Conservation (phyloP, 53 echinoderm and acorn worm species). For the Zoroaster sp. region DNA sequence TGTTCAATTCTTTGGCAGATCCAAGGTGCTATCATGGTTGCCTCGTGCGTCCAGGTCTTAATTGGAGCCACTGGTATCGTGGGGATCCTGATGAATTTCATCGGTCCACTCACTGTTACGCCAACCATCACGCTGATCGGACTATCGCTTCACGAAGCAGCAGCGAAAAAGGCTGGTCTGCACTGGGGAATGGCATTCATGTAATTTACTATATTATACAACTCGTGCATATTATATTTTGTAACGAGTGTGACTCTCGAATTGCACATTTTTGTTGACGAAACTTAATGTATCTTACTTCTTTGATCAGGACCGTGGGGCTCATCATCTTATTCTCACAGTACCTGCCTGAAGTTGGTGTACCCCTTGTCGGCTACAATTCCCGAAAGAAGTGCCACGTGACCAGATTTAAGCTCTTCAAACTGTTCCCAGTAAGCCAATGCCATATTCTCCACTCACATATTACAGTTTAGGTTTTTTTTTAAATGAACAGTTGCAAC, state of each 20-base stretch:
- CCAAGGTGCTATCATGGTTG: conserved; percentile 88
- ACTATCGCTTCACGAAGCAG: conserved; percentile 68
- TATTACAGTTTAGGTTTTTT: too few relatives aligned
- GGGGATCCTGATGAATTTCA: conserved; percentile 79
- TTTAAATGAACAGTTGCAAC: too few relatives aligned
- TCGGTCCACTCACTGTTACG: conserved; percentile 88
- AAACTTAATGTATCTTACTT: background rate
- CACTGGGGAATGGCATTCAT: conserved; percentile 93
- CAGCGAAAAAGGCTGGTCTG: conserved; percentile 45
- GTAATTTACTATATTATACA: conserved; percentile 46
- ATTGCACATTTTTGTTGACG: background rate
- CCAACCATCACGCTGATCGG: conserved; percentile 95
- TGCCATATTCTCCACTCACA: too few relatives aligned
- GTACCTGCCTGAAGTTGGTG: conserved; percentile 58
- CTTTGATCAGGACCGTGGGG: conserved; percentile 61
- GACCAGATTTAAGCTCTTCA: conserved; percentile 74
- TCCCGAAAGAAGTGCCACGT: conserved; percentile 56
- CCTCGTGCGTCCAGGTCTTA: conserved; percentile 77
- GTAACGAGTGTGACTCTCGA: too few relatives aligned
- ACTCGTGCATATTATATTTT: too few relatives aligned
- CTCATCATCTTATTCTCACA: conserved; percentile 80
- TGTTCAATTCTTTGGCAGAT: conserved; percentile 52
- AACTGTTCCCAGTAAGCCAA: conserved; percentile 82
- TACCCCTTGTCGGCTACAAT: conserved; percentile 57
- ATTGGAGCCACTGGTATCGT: conserved; percentile 87